Conservation (phyloP, 2,113 vertebrate species). For the Hyperoodon ampullatus region DNA sequence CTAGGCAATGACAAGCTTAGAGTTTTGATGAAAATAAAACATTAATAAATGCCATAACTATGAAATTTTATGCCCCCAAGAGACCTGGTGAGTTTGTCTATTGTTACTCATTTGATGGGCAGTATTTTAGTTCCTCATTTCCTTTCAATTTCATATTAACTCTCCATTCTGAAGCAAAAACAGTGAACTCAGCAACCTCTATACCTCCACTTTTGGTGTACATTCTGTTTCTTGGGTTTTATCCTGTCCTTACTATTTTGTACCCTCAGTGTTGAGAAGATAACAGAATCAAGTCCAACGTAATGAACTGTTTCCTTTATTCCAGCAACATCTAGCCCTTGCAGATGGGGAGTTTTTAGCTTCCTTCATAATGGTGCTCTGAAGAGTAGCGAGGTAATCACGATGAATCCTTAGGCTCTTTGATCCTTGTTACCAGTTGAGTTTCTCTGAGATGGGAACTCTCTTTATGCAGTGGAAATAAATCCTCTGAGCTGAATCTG, state of each 20-base stretch:
- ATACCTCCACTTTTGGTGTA: neutral
- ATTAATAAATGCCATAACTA: conserved; percentile 15
- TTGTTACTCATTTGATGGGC: neutral
- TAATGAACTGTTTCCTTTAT: neutral
- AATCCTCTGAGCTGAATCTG: neutral
- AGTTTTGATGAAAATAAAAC: conserved; percentile 28
- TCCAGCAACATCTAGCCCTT: neutral
- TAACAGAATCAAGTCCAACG: neutral
- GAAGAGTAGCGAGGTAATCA: neutral
- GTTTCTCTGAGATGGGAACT: neutral
- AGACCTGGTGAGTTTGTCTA: neutral
- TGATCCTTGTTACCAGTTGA: neutral
- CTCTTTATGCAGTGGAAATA: neutral
- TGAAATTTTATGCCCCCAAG: neutral
- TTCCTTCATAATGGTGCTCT: neutral
- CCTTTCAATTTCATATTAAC: neutral
- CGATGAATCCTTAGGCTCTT: neutral
- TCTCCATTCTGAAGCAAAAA: neutral
- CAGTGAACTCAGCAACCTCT: neutral
- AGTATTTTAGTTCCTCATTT: neutral
- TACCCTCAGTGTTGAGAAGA: neutral
- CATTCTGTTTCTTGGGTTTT: neutral
- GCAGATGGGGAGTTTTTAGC: neutral
- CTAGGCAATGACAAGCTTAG: neutral
- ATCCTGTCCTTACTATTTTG: neutral